Percentiles rank a stretch among this genome's conserved stretches.
Conservation (phyloP, 2,113 vertebrate genomes). For the Collichthys lucidus region DNA sequence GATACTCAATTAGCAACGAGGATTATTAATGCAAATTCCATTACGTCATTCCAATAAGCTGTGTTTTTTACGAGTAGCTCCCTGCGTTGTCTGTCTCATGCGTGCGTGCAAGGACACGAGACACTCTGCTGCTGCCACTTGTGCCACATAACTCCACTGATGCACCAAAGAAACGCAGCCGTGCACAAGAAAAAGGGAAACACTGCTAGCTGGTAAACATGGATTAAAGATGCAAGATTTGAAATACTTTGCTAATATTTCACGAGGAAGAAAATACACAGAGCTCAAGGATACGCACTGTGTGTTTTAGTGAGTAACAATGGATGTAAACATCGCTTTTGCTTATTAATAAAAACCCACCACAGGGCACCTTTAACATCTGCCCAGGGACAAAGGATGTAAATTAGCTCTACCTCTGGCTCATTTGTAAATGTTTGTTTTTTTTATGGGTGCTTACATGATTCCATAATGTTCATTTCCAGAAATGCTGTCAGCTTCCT, state of each 20-base stretch:
- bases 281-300: neutral
- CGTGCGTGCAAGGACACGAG: neutral
- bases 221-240: neutral
- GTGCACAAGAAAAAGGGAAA: neutral
- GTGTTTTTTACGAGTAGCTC: too few species aligned
- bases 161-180: neutral
- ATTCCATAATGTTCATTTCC: conserved; percentile 3
- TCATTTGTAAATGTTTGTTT: neutral
- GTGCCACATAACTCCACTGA: neutral
- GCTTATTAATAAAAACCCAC: neutral
- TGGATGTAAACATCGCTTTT: neutral
- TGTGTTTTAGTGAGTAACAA: neutral
- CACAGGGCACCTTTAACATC: neutral
- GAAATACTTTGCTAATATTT: neutral
- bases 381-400: neutral
- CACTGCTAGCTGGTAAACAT: too few species aligned
- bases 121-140: neutral
- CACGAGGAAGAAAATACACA: neutral
- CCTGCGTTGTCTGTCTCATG: neutral
- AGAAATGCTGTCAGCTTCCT: conserved; percentile 7
- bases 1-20: neutral
- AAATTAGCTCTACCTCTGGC: neutral
- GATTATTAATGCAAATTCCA: neutral
- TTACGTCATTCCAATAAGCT: neutral
- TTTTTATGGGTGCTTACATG: neutral